Evolutionary conservation across 2,113 vertebrate genomes (phyloP), one percentile per base, ranked within the genome.

Genomic region (Phalacrocorax carbo): DNA sequence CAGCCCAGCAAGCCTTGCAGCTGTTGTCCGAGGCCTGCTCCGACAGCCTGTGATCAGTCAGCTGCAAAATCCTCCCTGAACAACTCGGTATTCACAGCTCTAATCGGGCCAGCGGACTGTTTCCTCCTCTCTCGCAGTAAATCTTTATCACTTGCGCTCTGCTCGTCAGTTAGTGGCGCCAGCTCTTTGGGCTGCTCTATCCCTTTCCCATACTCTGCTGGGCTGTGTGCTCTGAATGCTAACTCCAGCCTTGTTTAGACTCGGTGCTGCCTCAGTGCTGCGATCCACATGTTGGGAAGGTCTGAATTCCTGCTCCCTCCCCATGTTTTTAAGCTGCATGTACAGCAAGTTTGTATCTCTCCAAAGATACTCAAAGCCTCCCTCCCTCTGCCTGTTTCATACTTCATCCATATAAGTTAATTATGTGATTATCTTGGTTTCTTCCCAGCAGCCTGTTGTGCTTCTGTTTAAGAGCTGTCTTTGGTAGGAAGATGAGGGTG

Each of bases 11-110:
- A 98, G 98, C 98, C 98, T 98, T 98, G 98, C 98, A 98, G 98
- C 98, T 98, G 98, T 98, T 98, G 98, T 97, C 97, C 97, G 94
- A 98, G 96, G 97, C 98, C 97, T 97, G 98, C 98, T 98, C 97
- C 96, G 96, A 98, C 98, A 98, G 98, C 98, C 98, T 98, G 98
- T 98, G 98, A 98, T 98, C 98, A 98, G 98, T 98, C 96, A 97
- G 97, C 97, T 98, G 97, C 97, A 94, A 97, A 97, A 98, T 98
- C 97, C 97, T 94, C 97, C 97, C 97, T 97, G 97, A 97, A 98
- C 98, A 98, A 98, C 97, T 97, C 96, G 88, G 97, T 96, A 98
- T 98, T 98, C 98, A 98, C 97, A 96, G 97, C 97, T 97, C 97
- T 98, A 97, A 98, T 97, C 97, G 96, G 97, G 98, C 98, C 98